Conservation (phyloP, 2,797 vertebrate species). For the Caiman crocodilus region DNA sequence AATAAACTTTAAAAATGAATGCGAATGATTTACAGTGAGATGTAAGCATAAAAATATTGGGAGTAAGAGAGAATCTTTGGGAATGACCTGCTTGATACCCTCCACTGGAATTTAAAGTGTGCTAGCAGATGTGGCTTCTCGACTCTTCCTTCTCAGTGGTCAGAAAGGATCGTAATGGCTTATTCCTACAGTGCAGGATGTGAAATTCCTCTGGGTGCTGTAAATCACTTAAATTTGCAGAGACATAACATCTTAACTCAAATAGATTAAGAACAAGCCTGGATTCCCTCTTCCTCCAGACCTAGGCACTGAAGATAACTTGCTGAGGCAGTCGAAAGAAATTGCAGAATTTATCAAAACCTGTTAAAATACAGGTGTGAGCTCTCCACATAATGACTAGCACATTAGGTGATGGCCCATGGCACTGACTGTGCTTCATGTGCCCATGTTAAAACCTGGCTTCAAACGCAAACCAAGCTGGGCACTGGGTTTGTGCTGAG, state of each 20-base stretch:
- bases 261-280: neutral
- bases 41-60: neutral
- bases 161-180: neutral
- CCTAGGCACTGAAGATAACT: neutral
- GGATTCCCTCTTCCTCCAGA: neutral
- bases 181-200: accelerated
- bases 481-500: neutral
- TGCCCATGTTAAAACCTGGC: neutral
- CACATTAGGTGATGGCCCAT: neutral
- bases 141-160: neutral
- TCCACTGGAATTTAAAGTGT: slow-evolving; percentile 24
- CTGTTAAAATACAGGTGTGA: neutral
- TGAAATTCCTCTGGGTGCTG: slow-evolving; percentile 22
- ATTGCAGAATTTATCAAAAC: neutral
- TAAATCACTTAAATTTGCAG: slow-evolving; percentile 17
- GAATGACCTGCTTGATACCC: slow-evolving; percentile 10
- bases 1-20: neutral
- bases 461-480: neutral
- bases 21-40: slow-evolving; percentile 13
- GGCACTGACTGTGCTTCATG: neutral
- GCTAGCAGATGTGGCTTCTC: slow-evolving; percentile 29
- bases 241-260: neutral
- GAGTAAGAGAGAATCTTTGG: neutral
- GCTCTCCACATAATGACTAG: accelerated
- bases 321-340: neutral